Percentiles rank a stretch among this genome's conserved stretches.
Conservation (phyloP, 1,140 invertebrate species). For the Oppia nitens region DNA sequence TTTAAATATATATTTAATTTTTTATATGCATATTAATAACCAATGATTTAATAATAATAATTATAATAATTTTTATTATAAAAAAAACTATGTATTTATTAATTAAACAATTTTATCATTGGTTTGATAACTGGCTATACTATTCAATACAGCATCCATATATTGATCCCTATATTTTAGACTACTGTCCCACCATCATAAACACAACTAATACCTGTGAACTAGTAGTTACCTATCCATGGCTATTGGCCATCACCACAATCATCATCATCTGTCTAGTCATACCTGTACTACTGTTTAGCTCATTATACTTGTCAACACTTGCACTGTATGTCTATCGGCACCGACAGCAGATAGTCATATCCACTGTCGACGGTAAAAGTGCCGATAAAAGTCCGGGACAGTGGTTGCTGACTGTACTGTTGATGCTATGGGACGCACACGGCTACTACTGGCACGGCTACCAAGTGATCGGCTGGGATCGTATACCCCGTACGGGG, state of each 20-base stretch:
- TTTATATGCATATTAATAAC: too few relatives aligned
- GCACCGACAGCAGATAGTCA: not conserved
- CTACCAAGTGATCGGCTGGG: slow-evolving; percentile 77
- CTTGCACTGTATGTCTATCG: not conserved
- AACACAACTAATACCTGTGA: too few relatives aligned
- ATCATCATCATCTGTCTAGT: not conserved
- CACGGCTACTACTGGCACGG: not conserved
- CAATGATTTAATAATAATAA: too few relatives aligned
- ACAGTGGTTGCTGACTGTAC: not conserved
- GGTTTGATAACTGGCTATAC: not conserved
- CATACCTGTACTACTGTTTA: not conserved
- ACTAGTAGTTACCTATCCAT: not conserved
- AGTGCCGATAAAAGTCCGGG: not conserved
- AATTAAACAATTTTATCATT: not conserved
- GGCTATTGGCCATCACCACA: not conserved
- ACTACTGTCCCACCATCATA: too few relatives aligned
- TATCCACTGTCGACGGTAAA: not conserved
- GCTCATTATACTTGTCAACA: not conserved
- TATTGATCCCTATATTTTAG: too few relatives aligned
- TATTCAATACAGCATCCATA: too few relatives aligned
- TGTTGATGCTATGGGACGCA: not conserved
- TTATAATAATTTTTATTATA: too few relatives aligned
- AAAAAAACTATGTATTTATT: slow-evolving; percentile 8
- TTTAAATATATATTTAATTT: too few relatives aligned
- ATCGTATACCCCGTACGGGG: slow-evolving; percentile 70